Conservation (phyloP, 2,888 invertebrate genomes). For the Nasonovia ribisnigri region DNA sequence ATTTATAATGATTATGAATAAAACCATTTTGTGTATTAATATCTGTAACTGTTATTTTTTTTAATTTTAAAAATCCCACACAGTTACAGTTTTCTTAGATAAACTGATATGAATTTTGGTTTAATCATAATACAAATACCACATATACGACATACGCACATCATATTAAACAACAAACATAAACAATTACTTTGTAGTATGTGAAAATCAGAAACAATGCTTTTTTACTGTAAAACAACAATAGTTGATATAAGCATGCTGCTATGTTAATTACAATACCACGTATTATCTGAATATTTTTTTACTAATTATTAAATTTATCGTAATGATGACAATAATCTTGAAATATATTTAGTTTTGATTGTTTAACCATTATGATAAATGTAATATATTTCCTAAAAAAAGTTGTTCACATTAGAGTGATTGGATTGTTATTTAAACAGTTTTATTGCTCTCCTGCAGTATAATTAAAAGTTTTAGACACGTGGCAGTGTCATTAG, state of each 20-base stretch:
- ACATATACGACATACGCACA: not conserved
- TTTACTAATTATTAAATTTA: slow-evolving; percentile 39
- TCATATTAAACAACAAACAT: not conserved
- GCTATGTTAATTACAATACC: not conserved
- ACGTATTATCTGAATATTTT: not conserved
- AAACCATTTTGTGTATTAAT: not conserved
- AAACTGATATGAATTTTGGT: not conserved
- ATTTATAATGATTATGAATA: not conserved
- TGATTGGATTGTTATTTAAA: slow-evolving; percentile 17
- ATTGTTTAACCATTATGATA: not conserved
- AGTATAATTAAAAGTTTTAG: slow-evolving; percentile 10
- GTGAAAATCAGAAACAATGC: not conserved
- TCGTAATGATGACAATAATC: not conserved
- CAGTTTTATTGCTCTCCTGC: slow-evolving; percentile 28
- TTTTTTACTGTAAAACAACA: not conserved
- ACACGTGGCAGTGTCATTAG: slow-evolving; percentile 55
- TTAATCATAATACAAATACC: not conserved
- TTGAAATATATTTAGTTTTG: slow-evolving; percentile 7
- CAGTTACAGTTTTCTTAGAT: not conserved
- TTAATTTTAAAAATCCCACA: not conserved
- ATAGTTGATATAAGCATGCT: not conserved
- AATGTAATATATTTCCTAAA: not conserved
- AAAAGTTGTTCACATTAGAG: slow-evolving; percentile 10
- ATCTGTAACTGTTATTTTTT: not conserved
- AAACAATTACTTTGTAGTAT: not conserved